Evolutionary conservation across 2,888 invertebrate genomes (phyloP).

Genomic region (Odontocerum albicorne): DNA sequence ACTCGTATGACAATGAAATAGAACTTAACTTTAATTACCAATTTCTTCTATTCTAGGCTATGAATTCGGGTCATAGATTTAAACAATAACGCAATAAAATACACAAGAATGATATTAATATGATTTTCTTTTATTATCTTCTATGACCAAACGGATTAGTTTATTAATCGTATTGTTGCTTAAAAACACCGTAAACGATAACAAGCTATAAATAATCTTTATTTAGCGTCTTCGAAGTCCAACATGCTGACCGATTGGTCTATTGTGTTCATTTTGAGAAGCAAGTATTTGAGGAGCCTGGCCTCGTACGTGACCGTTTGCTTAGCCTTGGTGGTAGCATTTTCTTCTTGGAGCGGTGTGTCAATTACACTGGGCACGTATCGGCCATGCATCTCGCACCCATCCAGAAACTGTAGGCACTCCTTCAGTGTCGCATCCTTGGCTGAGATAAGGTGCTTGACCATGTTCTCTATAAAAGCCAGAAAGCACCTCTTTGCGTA

Average conservation of each 20-base stretch:
- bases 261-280: slow-evolving; percentile 66
- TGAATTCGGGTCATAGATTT: no score
- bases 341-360: slow-evolving; percentile 74
- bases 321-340: slow-evolving; percentile 71
- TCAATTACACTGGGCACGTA: slow-evolving; percentile 83
- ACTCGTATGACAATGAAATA: no score
- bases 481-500: slow-evolving; percentile 96
- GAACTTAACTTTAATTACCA: no score
- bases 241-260: slow-evolving; percentile 57
- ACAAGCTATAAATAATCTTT: no score
- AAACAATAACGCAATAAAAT: no score
- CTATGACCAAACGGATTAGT: no score
- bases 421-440: slow-evolving; percentile 86
- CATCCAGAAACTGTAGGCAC: slow-evolving; percentile 85
- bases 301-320: slow-evolving; percentile 93
- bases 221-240: slow-evolving; percentile 52
- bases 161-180: no score
- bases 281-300: slow-evolving; percentile 77
- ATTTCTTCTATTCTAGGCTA: no score
- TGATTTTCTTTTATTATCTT: no score
- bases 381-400: slow-evolving; percentile 85
- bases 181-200: no score
- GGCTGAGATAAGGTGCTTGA: slow-evolving; percentile 87
- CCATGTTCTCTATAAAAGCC: slow-evolving; percentile 86
- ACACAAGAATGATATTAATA: no score